Percentiles rank a stretch among this genome's conserved stretches.
These are phyloP conservation scores for Drosophila sechellia DNA, from an alignment of 1,140 invertebrate species.

Conservation along the genomic window DNA sequence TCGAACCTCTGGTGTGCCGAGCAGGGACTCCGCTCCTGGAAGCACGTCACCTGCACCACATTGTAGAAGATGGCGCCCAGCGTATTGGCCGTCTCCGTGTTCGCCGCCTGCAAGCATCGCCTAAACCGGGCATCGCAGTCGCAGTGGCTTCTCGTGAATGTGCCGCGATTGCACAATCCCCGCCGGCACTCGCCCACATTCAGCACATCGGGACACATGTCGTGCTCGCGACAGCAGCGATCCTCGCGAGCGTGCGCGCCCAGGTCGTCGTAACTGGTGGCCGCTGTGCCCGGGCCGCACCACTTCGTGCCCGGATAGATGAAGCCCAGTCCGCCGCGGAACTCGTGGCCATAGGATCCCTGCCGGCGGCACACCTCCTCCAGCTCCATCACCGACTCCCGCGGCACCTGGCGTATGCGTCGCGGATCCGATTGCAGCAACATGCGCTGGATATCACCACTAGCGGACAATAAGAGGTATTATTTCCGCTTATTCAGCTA, in stretches of 20 bases:
- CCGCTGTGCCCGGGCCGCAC: slow-evolving; percentile 89
- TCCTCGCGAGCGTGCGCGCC: slow-evolving; percentile 88
- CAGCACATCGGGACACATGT: slow-evolving; percentile 89
- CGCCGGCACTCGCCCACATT: slow-evolving; percentile 87
- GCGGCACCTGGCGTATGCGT: slow-evolving; percentile 87
- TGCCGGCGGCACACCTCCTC: slow-evolving; percentile 86
- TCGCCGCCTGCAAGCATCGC: slow-evolving; percentile 88
- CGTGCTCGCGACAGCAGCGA: slow-evolving; percentile 91
- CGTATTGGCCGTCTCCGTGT: slow-evolving; percentile 89
- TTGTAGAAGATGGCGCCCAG: slow-evolving; percentile 90
- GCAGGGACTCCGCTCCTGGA: slow-evolving; percentile 88
- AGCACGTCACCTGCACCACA: slow-evolving; percentile 88
- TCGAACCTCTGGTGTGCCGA: slow-evolving; percentile 88
- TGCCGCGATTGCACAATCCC: slow-evolving; percentile 89
- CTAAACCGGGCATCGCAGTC: slow-evolving; percentile 89
- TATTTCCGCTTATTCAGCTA: no score
- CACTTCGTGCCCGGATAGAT: slow-evolving; percentile 89
- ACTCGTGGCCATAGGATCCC: slow-evolving; percentile 76
- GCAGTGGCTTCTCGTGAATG: slow-evolving; percentile 89
- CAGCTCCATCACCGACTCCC: slow-evolving; percentile 86
- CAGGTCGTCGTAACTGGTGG: slow-evolving; percentile 88
- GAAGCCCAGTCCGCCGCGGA: slow-evolving; percentile 84
- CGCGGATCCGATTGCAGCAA: slow-evolving; percentile 86
- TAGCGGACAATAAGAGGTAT: slow-evolving; percentile 27
- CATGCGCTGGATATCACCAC: slow-evolving; percentile 87